Evolutionary conservation across 2,113 vertebrate genomes (phyloP).

Genomic region (Sarotherodon lohbergeri): DNA sequence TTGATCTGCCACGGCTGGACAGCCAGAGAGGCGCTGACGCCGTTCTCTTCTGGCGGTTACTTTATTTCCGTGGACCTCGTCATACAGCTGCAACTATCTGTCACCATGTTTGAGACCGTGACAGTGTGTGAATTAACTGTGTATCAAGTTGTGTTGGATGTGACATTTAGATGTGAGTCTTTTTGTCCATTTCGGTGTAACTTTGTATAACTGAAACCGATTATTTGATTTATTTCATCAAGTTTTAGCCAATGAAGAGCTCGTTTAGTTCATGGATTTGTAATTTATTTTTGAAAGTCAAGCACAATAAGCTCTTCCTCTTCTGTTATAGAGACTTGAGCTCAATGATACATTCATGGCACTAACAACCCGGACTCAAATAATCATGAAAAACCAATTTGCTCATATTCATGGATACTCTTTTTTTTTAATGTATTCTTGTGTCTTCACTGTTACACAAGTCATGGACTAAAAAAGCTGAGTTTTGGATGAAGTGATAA

Average conservation of each 20-base stretch:
- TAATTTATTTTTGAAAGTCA: neutral
- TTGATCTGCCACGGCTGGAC: conserved; percentile 87
- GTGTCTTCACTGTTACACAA: neutral
- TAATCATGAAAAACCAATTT: neutral
- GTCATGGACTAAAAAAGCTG: neutral
- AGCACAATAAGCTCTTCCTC: neutral
- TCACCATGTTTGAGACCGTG: neutral
- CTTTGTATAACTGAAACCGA: neutral
- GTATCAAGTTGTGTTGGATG: neutral
- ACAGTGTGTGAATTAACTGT: neutral
- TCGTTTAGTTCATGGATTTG: neutral
- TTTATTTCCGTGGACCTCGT: conserved; percentile 15
- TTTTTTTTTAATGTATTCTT: neutral
- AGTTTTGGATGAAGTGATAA: neutral
- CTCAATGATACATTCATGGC: neutral
- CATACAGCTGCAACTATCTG: neutral
- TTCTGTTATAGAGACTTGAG: neutral
- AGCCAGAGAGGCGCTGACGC: conserved; percentile 77
- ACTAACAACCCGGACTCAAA: neutral
- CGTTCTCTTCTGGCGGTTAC: conserved; percentile 60
- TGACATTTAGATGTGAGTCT: neutral
- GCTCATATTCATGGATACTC: neutral
- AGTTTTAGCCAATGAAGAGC: neutral
- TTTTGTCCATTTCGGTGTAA: neutral
- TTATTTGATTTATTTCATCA: neutral